phyloP scores from a whole-genome alignment of 2,797 vertebrate genomes.

The Neosalanx taihuensis region DNA sequence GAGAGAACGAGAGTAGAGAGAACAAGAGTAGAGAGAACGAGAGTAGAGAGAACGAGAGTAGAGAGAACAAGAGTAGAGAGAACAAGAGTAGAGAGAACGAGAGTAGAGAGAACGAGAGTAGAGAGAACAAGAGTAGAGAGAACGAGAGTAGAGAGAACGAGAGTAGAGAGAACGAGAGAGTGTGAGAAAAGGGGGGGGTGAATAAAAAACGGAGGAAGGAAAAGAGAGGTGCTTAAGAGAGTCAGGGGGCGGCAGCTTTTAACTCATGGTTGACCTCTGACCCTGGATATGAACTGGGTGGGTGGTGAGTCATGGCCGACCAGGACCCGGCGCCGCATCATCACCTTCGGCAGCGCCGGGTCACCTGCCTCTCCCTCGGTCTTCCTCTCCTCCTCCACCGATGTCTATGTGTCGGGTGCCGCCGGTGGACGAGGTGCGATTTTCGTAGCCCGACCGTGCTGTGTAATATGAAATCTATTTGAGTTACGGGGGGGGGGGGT shows the following conservation, averaged over 20 bases:
- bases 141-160: background rate
- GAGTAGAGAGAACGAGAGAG: background rate
- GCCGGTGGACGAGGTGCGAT: slow-evolving; percentile 40
- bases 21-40: background rate
- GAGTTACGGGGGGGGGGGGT: slow-evolving; percentile 48
- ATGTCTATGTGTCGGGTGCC: slow-evolving; percentile 39
- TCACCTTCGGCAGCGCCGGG: slow-evolving; percentile 16
- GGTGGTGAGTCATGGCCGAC: slow-evolving; percentile 36
- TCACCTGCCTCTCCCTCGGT: slow-evolving; percentile 3
- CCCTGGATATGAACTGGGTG: slow-evolving; percentile 37
- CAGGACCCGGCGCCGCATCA: slow-evolving; percentile 26
- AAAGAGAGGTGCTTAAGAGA: background rate
- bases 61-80: background rate
- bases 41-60: background rate
- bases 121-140: background rate
- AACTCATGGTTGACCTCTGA: slow-evolving; percentile 41
- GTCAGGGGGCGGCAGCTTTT: slow-evolving; percentile 37
- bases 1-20: background rate
- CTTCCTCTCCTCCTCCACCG: slow-evolving; percentile 30
- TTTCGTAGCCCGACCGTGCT: slow-evolving; percentile 52
- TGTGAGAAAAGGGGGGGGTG: background rate
- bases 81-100: background rate
- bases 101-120: background rate
- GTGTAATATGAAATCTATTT: slow-evolving; percentile 55
- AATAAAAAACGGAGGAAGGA: too few species aligned